A percentile compares a stretch with the other conserved stretches of the same genome.
Conservation (phyloP, 2,888 invertebrate genomes). For the Perdita meconis region DNA sequence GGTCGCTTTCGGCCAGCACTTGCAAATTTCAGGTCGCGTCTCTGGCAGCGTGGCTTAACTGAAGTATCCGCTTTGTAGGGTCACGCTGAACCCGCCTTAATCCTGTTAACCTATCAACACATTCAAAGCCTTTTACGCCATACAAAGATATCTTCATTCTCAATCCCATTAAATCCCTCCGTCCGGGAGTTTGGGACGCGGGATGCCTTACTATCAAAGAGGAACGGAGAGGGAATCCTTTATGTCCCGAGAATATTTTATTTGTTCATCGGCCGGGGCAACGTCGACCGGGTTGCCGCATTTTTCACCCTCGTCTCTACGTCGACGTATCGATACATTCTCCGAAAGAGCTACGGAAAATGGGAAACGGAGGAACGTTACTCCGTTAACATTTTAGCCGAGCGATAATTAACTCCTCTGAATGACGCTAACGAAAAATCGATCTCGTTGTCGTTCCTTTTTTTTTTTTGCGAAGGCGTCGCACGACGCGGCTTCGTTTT, state of each 20-base stretch:
- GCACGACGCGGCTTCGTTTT: neutral
- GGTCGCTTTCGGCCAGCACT: slow-evolving; percentile 26
- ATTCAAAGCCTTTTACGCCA: slow-evolving; percentile 67
- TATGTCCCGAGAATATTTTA: slow-evolving; percentile 34
- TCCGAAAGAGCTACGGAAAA: neutral
- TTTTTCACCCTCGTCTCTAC: neutral
- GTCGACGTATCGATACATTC: slow-evolving; percentile 1
- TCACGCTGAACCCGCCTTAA: slow-evolving; percentile 68
- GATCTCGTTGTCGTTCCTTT: slow-evolving; percentile 15
- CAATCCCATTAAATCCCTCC: slow-evolving; percentile 70
- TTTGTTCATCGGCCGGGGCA: slow-evolving; percentile 18
- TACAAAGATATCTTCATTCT: slow-evolving; percentile 69
- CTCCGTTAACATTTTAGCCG: slow-evolving; percentile 8
- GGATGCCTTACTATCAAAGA: slow-evolving; percentile 52
- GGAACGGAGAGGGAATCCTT: slow-evolving; percentile 23
- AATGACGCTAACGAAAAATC: slow-evolving; percentile 48
- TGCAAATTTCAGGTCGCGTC: slow-evolving; percentile 57
- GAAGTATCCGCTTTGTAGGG: slow-evolving; percentile 64
- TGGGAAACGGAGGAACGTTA: neutral
- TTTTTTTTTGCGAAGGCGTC: slow-evolving; percentile 1
- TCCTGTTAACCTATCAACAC: slow-evolving; percentile 74
- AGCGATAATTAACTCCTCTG: slow-evolving; percentile 38
- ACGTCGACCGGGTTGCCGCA: neutral
- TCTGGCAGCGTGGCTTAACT: slow-evolving; percentile 58
- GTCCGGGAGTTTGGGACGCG: slow-evolving; percentile 50